These are phyloP conservation scores for Zaprionus lachaisei DNA, from an alignment of 1,140 invertebrate genomes.

Conservation along the genomic window DNA sequence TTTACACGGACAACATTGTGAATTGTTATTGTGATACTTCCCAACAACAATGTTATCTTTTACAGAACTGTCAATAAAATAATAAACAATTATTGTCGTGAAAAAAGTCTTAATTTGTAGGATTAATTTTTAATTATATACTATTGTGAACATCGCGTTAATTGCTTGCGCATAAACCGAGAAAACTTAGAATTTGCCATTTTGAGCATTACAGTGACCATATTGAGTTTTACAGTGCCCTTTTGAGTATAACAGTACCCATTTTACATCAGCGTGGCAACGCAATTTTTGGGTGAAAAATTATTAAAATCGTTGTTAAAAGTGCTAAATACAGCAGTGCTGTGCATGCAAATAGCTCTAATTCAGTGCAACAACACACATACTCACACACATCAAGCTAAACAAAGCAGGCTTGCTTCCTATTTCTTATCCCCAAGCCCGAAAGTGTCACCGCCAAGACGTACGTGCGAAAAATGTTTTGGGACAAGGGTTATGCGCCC, in stretches of 20 bases:
- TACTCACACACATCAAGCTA: constrained; percentile 18
- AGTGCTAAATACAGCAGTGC: constrained; percentile 45
- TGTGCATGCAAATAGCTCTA: constrained; percentile 35
- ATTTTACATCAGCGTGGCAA: constrained; percentile 57
- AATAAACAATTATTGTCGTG: background rate
- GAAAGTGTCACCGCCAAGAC: constrained; percentile 81
- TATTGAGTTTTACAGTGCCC: constrained; percentile 33
- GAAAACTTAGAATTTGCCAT: constrained; percentile 1
- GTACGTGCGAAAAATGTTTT: constrained; percentile 89
- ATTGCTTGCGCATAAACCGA: background rate
- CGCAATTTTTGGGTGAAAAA: constrained; percentile 57
- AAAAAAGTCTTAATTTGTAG: background rate
- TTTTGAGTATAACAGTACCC: constrained; percentile 45
- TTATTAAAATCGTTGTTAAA: constrained; percentile 56
- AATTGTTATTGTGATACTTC: background rate
- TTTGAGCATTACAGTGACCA: constrained; percentile 15
- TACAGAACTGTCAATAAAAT: background rate
- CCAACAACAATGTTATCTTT: background rate
- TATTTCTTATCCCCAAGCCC: constrained; percentile 64
- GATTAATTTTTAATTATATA: background rate
- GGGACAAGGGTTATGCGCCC: constrained; percentile 90
- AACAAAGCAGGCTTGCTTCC: constrained; percentile 46
- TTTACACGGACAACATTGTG: background rate
- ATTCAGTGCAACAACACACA: constrained; percentile 27
- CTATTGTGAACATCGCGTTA: background rate